Conservation (phyloP, 2,888 invertebrate species). For the Lepidonotus clava region DNA sequence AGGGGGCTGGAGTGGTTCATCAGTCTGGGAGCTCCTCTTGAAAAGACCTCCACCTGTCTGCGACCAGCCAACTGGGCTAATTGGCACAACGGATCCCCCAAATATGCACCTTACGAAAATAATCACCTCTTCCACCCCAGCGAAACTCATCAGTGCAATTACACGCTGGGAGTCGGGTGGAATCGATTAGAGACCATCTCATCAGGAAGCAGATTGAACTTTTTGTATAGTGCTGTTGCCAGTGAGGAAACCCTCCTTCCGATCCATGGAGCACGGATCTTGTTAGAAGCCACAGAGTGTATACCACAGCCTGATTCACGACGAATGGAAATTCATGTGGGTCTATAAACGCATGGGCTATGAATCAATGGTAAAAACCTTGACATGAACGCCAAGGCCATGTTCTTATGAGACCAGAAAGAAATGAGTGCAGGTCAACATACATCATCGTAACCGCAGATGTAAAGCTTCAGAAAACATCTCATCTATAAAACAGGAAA, state of each 20-base stretch:
- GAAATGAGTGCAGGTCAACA: no score
- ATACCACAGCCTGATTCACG: no score
- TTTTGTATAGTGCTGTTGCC: neutral
- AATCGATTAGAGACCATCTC: slow-evolving; percentile 39
- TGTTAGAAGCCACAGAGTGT: neutral
- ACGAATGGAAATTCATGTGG: no score
- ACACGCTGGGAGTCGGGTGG: slow-evolving; percentile 1
- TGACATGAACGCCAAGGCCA: no score
- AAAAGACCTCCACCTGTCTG: neutral
- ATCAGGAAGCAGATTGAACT: neutral
- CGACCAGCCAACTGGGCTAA: neutral
- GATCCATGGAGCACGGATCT: neutral
- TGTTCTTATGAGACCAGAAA: no score
- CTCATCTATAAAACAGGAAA: no score
- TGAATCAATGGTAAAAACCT: no score
- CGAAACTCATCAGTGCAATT: slow-evolving; percentile 43
- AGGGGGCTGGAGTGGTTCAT: neutral
- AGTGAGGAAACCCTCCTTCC: neutral
- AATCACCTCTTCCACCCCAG: slow-evolving; percentile 32
- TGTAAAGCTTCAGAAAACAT: no score
- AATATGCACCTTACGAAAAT: slow-evolving; percentile 46
- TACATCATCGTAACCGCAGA: no score
- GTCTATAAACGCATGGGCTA: no score
- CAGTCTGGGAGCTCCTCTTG: neutral
- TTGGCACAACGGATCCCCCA: slow-evolving; percentile 33